Evolutionary conservation across 2,113 vertebrate species (phyloP).

Genomic region (Candoia aspera): DNA sequence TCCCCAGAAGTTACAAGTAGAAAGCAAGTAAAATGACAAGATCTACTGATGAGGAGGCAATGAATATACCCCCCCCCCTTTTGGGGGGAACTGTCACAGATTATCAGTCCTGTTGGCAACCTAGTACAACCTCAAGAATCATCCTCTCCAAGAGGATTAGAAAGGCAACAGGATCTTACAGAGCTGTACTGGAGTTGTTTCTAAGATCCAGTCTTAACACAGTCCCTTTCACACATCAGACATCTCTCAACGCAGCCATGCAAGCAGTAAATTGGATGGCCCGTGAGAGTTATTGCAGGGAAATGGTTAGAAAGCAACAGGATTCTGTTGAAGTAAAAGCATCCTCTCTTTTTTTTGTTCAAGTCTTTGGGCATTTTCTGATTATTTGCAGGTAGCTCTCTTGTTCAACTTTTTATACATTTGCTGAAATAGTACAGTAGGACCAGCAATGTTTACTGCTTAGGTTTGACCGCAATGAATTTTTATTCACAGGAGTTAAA

Average conservation of each 20-base stretch:
- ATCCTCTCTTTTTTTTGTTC: not conserved
- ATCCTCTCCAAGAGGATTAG: not conserved
- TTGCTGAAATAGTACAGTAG: not conserved
- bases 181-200: not conserved
- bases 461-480: not conserved
- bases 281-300: not conserved
- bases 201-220: not conserved
- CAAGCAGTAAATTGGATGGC: not conserved
- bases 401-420: not conserved
- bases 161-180: not conserved
- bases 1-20: not conserved
- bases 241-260: not conserved
- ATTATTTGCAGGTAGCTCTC: not conserved
- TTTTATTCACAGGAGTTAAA: not conserved
- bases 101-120: not conserved
- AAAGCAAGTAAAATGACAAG: constrained; percentile 11
- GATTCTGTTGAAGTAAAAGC: not conserved
- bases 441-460: not conserved
- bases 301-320: not conserved
- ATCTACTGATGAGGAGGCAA: not conserved
- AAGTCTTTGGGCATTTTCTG: not conserved
- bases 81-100: not conserved
- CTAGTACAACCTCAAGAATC: not conserved
- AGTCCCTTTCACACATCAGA: not conserved
- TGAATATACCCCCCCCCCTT: not conserved